A percentile compares a stretch with the other conserved stretches of the same genome.
phyloP scores from a whole-genome alignment of 2,888 invertebrate genomes.

The Philereme transversata region DNA sequence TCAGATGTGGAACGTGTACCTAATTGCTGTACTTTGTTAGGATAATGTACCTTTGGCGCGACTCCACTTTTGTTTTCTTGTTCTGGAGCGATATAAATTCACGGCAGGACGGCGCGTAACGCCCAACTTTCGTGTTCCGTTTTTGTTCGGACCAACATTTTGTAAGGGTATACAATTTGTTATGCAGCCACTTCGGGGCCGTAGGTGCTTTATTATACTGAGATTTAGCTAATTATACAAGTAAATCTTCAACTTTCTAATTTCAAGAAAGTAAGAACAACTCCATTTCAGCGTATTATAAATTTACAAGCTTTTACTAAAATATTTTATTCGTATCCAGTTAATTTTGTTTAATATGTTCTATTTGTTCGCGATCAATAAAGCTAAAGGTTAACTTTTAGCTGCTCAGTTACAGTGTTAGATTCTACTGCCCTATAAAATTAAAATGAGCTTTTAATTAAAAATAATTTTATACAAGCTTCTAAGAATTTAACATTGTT shows the following conservation, averaged over 20 bases:
- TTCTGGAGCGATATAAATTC: conserved; percentile 80
- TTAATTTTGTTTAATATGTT: not conserved
- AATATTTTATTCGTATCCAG: conserved; percentile 11
- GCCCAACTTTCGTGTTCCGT: conserved; percentile 78
- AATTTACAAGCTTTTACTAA: conserved; percentile 24
- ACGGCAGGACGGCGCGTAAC: conserved; percentile 67
- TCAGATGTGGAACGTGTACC: conserved; percentile 84
- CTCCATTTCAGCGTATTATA: conserved; percentile 23
- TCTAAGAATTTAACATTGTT: not conserved
- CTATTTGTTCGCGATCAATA: not conserved
- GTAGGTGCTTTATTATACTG: conserved; percentile 60
- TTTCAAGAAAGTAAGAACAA: conserved; percentile 24
- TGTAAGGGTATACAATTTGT: conserved; percentile 69
- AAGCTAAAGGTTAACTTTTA: too few species aligned
- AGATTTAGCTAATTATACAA: conserved; percentile 35
- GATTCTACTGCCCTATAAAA: too few species aligned
- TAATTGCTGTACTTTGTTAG: conserved; percentile 84
- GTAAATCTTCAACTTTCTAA: conserved; percentile 35
- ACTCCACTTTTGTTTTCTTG: conserved; percentile 83
- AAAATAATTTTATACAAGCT: too few species aligned
- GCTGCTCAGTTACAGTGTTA: too few species aligned
- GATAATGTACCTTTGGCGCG: conserved; percentile 84
- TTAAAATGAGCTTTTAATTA: too few species aligned
- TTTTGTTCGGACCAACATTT: conserved; percentile 76
- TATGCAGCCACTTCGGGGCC: conserved; percentile 65